A percentile compares a stretch with the other conserved stretches of the same genome.
Evolutionary conservation across 2,113 vertebrate genomes (phyloP).

Genomic region (Trogon melanurus): DNA sequence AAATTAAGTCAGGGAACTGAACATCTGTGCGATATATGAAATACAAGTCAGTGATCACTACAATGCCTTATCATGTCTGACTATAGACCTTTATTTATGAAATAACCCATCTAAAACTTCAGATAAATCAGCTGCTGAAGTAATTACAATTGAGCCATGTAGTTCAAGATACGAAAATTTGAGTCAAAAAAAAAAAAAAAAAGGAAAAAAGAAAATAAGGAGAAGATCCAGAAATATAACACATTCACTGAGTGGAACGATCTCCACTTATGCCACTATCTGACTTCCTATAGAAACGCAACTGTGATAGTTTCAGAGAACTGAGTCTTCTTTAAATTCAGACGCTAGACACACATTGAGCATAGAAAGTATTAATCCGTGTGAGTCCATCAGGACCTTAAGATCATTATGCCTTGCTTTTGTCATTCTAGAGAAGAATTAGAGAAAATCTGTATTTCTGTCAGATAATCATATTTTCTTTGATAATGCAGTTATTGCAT

Average conservation of each 20-base stretch:
- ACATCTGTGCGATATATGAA: background rate
- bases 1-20: background rate
- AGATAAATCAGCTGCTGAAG: background rate
- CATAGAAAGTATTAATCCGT: background rate
- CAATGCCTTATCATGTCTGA: background rate
- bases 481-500: background rate
- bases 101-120: background rate
- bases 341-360: background rate
- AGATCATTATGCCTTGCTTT: background rate
- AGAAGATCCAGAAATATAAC: background rate
- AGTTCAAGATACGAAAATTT: background rate
- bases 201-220: background rate
- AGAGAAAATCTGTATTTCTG: background rate
- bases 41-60: background rate
- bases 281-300: background rate
- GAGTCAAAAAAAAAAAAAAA: background rate
- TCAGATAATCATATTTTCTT: background rate
- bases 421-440: background rate
- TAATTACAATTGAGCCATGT: background rate
- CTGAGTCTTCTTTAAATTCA: background rate
- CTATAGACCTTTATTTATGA: background rate
- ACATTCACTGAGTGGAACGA: background rate
- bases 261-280: background rate
- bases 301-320: background rate
- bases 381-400: background rate